These are phyloP conservation scores for Gymnothorax reevesii DNA, from an alignment of 2,797 vertebrate genomes.

Conservation along the genomic window DNA sequence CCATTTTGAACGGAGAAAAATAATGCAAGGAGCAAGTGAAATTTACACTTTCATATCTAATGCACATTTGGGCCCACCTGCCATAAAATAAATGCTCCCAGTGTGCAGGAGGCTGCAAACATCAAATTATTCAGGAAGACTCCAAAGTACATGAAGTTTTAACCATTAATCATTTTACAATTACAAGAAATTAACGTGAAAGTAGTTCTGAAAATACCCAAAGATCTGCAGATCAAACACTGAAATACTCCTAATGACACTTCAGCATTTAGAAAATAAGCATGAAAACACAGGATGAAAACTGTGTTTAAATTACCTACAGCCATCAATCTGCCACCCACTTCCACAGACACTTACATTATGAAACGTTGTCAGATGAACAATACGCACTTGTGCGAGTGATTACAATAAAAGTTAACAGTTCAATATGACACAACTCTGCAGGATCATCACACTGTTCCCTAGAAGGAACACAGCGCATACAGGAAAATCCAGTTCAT, in stretches of 20 bases:
- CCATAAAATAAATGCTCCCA: neutral
- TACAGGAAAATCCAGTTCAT: slow-evolving; percentile 17
- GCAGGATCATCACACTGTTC: neutral
- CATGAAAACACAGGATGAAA: neutral
- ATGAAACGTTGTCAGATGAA: neutral
- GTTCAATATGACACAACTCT: neutral
- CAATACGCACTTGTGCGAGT: neutral
- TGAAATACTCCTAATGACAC: neutral
- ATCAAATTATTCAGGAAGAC: neutral
- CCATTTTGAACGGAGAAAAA: too few species aligned
- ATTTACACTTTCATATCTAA: neutral
- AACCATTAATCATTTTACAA: neutral
- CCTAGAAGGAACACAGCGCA: neutral
- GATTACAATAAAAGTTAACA: neutral
- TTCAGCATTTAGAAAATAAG: neutral
- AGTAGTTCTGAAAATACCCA: neutral
- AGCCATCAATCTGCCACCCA: neutral
- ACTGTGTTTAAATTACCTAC: neutral
- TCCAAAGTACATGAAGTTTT: neutral
- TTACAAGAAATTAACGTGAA: neutral
- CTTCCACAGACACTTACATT: neutral
- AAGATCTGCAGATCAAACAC: neutral
- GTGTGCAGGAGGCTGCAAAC: neutral
- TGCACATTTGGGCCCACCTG: neutral
- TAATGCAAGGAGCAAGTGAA: too few species aligned